Evolutionary conservation across 2,797 vertebrate species (phyloP), one percentile per base, ranked within the genome.

Genomic region (Steatocranus sp.): DNA sequence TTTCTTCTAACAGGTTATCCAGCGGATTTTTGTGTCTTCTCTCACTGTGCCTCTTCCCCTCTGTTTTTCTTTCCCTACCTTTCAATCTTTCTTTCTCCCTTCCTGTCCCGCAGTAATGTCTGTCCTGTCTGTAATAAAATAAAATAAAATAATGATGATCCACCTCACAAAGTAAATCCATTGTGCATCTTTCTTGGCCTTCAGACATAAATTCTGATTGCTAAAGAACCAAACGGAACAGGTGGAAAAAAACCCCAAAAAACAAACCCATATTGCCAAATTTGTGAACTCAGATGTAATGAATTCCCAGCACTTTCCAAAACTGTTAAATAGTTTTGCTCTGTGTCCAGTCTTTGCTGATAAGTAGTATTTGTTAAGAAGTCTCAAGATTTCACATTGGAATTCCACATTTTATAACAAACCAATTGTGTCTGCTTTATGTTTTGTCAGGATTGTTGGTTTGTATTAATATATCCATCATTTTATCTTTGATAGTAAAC

Each of bases 261-360:
- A 25, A 1, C 25, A 54, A 27, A 27, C 12, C 4, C 53, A 54
- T 54, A 14, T 54, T 54, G 25, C 53, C 17, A 81, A 3, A 5
- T 66, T 84, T 51, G 58, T 56, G 14, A 84, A 23, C 18, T 83
- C 53, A 18, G 14, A 56, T 48, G 48, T 83, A 49, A 76, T 56
- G 25, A 46, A 10, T 30, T 79, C 48, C 68, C 36, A 66, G 8
- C 5, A 74, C 4, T 75, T 30, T 8, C 54, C 25, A 49, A 30
- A 74, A 49, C 3, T 32, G 11, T 25, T 12, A 30, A 34, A 25
- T 15, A 14, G 6, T 14, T 38, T 75, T 14, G n/a, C 82, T 41
- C 5, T 32, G 12, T 49, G 11, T n/a, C 54, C 36, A 79, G 9
- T 75, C 11, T 32, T 83, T 79, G 11, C 46, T 27, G 32, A 79